Evolutionary conservation across 2,888 invertebrate species (phyloP), one percentile per base, ranked within the genome.

Genomic region (Xestoiulus laeticollis): DNA sequence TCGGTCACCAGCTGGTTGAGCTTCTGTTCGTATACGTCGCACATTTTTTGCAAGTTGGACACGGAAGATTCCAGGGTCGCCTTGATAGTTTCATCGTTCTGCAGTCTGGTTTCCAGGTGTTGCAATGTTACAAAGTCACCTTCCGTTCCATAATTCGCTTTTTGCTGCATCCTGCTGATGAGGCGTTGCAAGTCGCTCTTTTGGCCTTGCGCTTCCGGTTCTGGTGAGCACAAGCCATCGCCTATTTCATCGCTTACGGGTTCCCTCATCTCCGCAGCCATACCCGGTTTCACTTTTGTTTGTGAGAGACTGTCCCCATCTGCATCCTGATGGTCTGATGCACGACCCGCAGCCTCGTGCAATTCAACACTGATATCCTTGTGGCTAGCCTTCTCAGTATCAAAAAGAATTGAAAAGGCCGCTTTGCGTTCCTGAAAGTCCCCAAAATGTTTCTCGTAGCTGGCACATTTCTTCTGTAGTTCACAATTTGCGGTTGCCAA

Each of bases 11-110:
- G 43, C 33, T 84, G 38, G n/a, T 84, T 84, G 19, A 38, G 19
- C 43, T 84, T 84, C 84, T 38, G 22, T 22, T 84, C 43, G 22
- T 84, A 84, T 19, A 43, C n/a, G 14, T 43, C 16, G 22, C 84
- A 84, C 84, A 84, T 43, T 84, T 84, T 84, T 33, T 43, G 84
- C 22, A 84, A 33, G 33, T 84, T 43, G 22, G 33, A 38, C 10
- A 84, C 84, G 8, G 84, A 84, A n/a, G 33, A 33, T 43, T 84
- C 33, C 22, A 84, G 43, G 22, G 43, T 43, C 10, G 43, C 43
- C 22, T 84, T 84, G 33, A 43, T 38, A 33, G 84, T 38, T 84
- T 1, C 33, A 12, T 84, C 84, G 14, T 84, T 43, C 12, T 22
- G 33, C 33, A 84, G 33, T 30, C 43, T 32, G 43, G 38, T 38